These are phyloP conservation scores for Mylabris sibirica DNA, from an alignment of 2,888 invertebrate species.

Conservation along the genomic window DNA sequence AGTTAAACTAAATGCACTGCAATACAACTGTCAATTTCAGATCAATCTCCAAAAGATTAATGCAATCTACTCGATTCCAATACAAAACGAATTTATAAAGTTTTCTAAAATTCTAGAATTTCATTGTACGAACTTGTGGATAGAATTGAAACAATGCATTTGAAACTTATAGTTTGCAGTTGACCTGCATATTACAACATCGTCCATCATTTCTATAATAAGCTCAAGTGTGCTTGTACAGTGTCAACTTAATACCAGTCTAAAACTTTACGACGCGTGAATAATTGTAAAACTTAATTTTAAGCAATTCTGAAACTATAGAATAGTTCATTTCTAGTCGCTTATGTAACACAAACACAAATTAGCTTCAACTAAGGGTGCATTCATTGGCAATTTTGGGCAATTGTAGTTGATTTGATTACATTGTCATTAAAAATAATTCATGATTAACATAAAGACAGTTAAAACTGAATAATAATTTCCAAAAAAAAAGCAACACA, in stretches of 20 bases:
- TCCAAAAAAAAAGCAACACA: no score
- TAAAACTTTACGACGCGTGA: not conserved
- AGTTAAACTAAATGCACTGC: not conserved
- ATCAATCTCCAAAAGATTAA: not conserved
- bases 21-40: not conserved
- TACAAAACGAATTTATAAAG: not conserved
- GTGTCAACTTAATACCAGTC: not conserved
- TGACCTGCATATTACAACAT: not conserved
- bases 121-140: not conserved
- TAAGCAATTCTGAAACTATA: not conserved
- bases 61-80: not conserved
- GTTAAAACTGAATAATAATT: no score
- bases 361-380: not conserved
- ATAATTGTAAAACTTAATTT: slow-evolving; percentile 1
- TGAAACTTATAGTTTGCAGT: not conserved
- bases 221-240: not conserved
- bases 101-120: not conserved
- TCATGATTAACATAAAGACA: no score
- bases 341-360: not conserved
- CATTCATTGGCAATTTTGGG: not conserved
- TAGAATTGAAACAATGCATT: not conserved
- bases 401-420: no score
- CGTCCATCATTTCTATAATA: slow-evolving; percentile 1
- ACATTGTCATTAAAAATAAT: no score
- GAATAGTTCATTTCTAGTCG: not conserved